phyloP scores from a whole-genome alignment of 2,113 vertebrate genomes.

The Anoura caudifer region DNA sequence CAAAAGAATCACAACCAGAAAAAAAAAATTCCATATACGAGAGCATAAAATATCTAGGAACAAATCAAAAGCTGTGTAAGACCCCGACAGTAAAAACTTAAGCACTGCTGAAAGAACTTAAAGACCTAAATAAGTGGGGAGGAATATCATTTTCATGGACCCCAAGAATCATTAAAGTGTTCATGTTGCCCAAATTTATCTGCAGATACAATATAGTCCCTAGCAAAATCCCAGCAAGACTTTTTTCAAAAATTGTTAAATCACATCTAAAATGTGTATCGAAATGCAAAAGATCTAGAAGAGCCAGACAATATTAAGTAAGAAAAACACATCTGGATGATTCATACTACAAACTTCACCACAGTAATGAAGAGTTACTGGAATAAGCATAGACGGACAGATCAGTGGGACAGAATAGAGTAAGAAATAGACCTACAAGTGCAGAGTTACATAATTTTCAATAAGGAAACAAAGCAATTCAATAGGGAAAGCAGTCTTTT shows the following conservation, averaged over 20 bases:
- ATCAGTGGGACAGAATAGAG: not conserved
- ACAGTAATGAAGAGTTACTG: not conserved
- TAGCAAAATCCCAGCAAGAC: not conserved
- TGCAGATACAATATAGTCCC: not conserved
- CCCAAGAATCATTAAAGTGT: not conserved
- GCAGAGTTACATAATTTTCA: not conserved
- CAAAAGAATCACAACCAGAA: not conserved
- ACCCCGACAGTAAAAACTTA: not conserved
- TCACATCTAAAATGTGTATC: not conserved
- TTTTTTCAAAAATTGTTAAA: not conserved
- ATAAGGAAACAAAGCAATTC: not conserved
- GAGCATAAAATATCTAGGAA: not conserved
- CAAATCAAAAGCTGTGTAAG: not conserved
- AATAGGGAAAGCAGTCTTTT: not conserved
- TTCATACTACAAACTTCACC: not conserved
- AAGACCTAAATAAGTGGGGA: not conserved
- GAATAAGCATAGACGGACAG: not conserved
- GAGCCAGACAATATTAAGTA: not conserved
- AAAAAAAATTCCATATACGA: not conserved
- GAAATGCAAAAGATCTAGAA: not conserved
- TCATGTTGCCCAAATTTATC: not conserved
- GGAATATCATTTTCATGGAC: not conserved
- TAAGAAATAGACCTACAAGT: not conserved
- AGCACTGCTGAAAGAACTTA: not conserved
- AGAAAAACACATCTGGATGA: not conserved